These are phyloP conservation scores for Neuroscelio doddi DNA, from an alignment of 2,888 invertebrate species.

Conservation along the genomic window DNA sequence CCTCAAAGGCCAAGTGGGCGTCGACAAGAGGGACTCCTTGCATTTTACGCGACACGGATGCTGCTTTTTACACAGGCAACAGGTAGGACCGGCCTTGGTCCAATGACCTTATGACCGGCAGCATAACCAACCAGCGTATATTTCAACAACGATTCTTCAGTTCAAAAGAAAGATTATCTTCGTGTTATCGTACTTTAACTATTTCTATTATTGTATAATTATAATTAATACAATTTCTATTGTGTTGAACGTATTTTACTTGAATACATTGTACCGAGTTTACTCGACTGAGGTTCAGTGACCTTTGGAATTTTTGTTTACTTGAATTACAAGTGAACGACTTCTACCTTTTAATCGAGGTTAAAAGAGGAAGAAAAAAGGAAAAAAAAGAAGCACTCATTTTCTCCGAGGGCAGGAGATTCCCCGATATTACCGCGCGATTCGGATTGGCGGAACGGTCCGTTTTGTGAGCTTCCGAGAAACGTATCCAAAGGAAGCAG, in stretches of 20 bases:
- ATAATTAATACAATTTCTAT: too few relatives aligned
- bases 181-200: too few relatives aligned
- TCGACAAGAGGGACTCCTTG: constrained; percentile 33
- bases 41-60: constrained; percentile 32
- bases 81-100: constrained; percentile 65
- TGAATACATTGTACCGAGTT: too few relatives aligned
- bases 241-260: not conserved
- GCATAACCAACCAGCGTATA: constrained; percentile 29
- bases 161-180: not conserved
- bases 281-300: too few relatives aligned
- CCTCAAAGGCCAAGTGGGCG: constrained; percentile 53
- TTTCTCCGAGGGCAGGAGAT: constrained; percentile 32
- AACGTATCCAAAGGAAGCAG: constrained; percentile 15
- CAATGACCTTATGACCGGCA: constrained; percentile 60
- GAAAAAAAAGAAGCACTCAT: constrained; percentile 28
- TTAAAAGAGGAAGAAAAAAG: constrained; percentile 16
- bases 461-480: constrained; percentile 25
- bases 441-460: constrained; percentile 14
- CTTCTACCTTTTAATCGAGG: constrained; percentile 19
- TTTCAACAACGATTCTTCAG: constrained; percentile 15
- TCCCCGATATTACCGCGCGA: constrained; percentile 33
- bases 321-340: not conserved
- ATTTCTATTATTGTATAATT: too few relatives aligned
- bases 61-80: constrained; percentile 42
- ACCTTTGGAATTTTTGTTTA: not conserved